Conservation (phyloP, 2,113 vertebrate species). For the Micronisus gabar region DNA sequence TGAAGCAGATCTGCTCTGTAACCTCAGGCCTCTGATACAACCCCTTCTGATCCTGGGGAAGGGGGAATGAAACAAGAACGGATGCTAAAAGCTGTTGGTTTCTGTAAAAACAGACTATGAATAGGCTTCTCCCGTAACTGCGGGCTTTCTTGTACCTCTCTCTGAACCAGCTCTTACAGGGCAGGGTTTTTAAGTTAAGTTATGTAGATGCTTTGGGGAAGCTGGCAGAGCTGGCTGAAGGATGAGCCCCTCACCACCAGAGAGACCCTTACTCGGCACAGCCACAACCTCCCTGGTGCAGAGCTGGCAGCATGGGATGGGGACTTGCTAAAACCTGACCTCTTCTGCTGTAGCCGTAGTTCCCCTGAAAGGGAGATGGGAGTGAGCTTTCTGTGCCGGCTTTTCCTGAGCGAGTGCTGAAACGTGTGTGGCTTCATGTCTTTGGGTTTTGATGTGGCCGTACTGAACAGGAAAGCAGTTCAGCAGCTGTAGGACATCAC, state of each 20-base stretch:
- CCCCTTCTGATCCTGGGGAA: background rate
- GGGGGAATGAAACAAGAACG: background rate
- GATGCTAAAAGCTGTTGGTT: background rate
- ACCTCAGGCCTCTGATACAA: background rate
- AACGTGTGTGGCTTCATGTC: background rate
- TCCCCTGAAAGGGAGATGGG: background rate
- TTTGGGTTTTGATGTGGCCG: background rate
- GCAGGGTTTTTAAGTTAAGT: background rate
- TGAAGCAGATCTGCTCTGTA: background rate
- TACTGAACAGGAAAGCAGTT: background rate
- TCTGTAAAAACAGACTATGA: background rate
- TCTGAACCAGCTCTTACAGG: background rate
- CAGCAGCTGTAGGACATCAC: background rate
- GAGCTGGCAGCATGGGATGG: rapidly evolving
- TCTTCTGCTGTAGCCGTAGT: rapidly evolving
- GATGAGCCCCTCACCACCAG: background rate
- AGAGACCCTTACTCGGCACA: rapidly evolving
- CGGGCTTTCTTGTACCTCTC: background rate
- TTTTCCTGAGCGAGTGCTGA: background rate
- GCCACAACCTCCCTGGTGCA: background rate
- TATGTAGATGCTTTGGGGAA: background rate
- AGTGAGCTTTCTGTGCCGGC: background rate
- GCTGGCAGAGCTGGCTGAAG: background rate
- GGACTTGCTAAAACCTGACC: background rate
- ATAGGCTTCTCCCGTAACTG: background rate